These are phyloP conservation scores for Phorcus lineatus DNA, from an alignment of 2,888 invertebrate genomes.

Conservation along the genomic window DNA sequence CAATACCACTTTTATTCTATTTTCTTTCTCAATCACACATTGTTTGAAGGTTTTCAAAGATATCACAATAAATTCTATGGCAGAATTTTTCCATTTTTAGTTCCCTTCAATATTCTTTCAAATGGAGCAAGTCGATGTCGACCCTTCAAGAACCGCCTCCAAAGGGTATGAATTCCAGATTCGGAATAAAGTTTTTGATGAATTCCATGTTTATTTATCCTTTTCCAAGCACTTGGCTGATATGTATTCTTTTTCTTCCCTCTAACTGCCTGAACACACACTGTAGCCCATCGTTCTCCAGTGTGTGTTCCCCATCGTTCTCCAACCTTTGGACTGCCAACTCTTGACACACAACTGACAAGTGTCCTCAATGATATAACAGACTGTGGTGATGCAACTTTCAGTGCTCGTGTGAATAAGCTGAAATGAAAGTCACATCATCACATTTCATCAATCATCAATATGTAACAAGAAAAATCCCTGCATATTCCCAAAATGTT, in stretches of 20 bases:
- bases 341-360: too few relatives aligned
- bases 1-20: background rate
- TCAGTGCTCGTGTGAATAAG: background rate
- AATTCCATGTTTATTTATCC: conserved; percentile 63
- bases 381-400: background rate
- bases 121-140: conserved; percentile 47
- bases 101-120: conserved; percentile 52
- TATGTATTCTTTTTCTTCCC: conserved; percentile 37
- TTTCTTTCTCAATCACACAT: background rate
- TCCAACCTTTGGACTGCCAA: too few relatives aligned
- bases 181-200: conserved; percentile 49
- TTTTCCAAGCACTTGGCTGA: conserved; percentile 55
- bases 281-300: background rate
- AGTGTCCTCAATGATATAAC: too few relatives aligned
- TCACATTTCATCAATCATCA: too few relatives aligned
- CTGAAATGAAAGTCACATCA: too few relatives aligned
- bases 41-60: background rate
- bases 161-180: conserved; percentile 54
- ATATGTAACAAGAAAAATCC: too few relatives aligned
- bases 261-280: conserved; percentile 31
- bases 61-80: background rate
- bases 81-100: conserved; percentile 38
- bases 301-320: background rate
- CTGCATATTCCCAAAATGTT: too few relatives aligned
- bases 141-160: conserved; percentile 58